Evolutionary conservation across 2,797 vertebrate species (phyloP).

Genomic region (Helicolenus hilgendorfi): DNA sequence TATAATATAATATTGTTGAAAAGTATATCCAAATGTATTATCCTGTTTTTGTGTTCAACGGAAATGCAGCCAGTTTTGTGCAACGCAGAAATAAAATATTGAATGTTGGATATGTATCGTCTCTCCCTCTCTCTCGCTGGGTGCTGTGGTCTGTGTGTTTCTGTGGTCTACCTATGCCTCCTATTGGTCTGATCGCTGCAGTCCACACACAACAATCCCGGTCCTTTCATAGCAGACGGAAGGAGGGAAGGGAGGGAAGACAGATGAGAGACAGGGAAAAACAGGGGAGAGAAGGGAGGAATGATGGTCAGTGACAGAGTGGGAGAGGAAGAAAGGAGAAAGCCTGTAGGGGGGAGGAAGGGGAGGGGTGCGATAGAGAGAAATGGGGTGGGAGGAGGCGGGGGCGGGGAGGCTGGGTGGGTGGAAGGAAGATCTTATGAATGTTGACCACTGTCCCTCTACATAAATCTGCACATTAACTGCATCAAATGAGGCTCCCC

Average conservation of each 20-base stretch:
- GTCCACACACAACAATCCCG: conserved; percentile 87
- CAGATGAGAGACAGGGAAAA: conserved; percentile 73
- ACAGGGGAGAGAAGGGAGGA: conserved; percentile 72
- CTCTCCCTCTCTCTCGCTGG: conserved; percentile 22
- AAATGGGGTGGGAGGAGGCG: conserved; percentile 55
- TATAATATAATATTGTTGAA: not conserved
- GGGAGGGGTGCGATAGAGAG: conserved; percentile 19
- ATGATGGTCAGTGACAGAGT: conserved; percentile 78
- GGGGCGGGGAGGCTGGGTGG: conserved; percentile 39
- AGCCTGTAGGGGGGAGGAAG: conserved; percentile 56
- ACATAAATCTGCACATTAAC: conserved; percentile 93
- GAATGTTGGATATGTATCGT: conserved; percentile 42
- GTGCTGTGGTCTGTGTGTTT: conserved; percentile 74
- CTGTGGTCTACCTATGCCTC: conserved; percentile 94
- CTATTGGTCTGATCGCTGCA: conserved; percentile 91
- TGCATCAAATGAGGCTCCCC: conserved; percentile 89
- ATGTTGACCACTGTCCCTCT: conserved; percentile 91
- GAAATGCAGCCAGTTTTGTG: conserved; percentile 41
- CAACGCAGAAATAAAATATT: conserved; percentile 58
- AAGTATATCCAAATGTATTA: not conserved
- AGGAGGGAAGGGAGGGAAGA: conserved; percentile 55
- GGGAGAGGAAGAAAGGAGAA: conserved; percentile 60
- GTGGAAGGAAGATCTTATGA: conserved; percentile 85
- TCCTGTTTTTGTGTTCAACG: conserved; percentile 17
- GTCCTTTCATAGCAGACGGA: conserved; percentile 63